Evolutionary conservation across 2,797 vertebrate genomes (phyloP).

Genomic region (Poeciliopsis infans): DNA sequence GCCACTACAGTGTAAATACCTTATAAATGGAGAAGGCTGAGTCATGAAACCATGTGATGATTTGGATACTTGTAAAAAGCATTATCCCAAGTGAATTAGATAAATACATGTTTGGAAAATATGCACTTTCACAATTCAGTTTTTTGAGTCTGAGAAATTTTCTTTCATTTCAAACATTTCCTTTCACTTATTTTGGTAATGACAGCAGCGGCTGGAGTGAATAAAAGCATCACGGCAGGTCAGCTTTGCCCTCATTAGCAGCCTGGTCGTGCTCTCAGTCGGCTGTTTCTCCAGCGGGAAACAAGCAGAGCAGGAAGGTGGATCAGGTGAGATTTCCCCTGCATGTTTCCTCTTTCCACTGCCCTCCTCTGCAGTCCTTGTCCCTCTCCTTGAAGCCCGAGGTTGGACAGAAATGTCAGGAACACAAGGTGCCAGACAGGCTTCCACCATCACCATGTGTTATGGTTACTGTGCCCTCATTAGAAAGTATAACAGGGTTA

Average conservation of each 20-base stretch:
- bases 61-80: neutral
- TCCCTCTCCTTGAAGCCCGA: constrained; percentile 34
- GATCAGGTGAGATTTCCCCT: constrained; percentile 5
- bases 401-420: constrained; percentile 47
- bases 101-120: neutral
- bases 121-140: neutral
- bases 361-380: constrained; percentile 17
- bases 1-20: constrained; percentile 17
- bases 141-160: neutral
- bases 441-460: constrained; percentile 20
- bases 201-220: constrained; percentile 5
- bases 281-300: constrained; percentile 7
- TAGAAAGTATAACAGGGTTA: constrained; percentile 64
- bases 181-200: constrained; percentile 27
- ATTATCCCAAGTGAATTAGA: constrained; percentile 5
- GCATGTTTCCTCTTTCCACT: constrained; percentile 16
- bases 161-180: constrained; percentile 19
- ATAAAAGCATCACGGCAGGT: constrained; percentile 10
- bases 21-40: neutral
- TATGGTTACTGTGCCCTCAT: constrained; percentile 55
- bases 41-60: constrained; percentile 6
- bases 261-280: constrained; percentile 20
- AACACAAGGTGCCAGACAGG: constrained; percentile 50
- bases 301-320: constrained; percentile 19
- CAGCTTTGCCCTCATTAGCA: constrained; percentile 56